Evolutionary conservation across 2,797 vertebrate species (phyloP).

Genomic region (Otolemur crassicaudatus): DNA sequence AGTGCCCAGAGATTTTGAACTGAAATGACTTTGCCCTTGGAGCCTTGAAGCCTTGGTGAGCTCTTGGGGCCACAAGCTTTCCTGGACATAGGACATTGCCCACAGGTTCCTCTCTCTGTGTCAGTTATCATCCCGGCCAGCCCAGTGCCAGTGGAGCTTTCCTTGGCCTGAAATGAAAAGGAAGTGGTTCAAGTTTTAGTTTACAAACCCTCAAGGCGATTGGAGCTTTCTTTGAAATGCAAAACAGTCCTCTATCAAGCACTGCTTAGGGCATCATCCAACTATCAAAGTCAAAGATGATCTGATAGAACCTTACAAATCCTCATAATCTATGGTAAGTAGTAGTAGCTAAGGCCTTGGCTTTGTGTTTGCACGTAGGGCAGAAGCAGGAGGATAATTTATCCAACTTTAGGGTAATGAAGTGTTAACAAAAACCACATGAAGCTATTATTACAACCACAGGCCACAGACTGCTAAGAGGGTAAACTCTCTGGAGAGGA

Average conservation of each 20-base stretch:
- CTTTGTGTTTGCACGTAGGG: slow-evolving; percentile 84
- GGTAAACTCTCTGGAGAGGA: slow-evolving; percentile 83
- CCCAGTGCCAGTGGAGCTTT: slow-evolving; percentile 61
- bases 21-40: slow-evolving; percentile 81
- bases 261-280: slow-evolving; percentile 85
- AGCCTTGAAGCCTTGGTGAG: slow-evolving; percentile 56
- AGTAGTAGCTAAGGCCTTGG: slow-evolving; percentile 86
- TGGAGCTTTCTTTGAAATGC: slow-evolving; percentile 82
- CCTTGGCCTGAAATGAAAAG: slow-evolving; percentile 67
- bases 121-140: slow-evolving; percentile 61
- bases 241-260: slow-evolving; percentile 82
- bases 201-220: slow-evolving; percentile 78
- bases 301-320: slow-evolving; percentile 89
- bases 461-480: slow-evolving; percentile 85
- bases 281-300: slow-evolving; percentile 87
- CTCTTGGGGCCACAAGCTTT: slow-evolving; percentile 48
- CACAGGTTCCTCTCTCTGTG: background rate
- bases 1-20: slow-evolving; percentile 73
- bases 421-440: slow-evolving; percentile 91
- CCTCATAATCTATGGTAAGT: slow-evolving; percentile 87
- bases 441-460: slow-evolving; percentile 90
- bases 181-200: slow-evolving; percentile 77
- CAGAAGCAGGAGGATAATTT: slow-evolving; percentile 88
- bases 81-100: background rate
- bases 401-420: slow-evolving; percentile 90